Evolutionary conservation across 2,113 vertebrate genomes (phyloP).

Genomic region (Pelobates fuscus): DNA sequence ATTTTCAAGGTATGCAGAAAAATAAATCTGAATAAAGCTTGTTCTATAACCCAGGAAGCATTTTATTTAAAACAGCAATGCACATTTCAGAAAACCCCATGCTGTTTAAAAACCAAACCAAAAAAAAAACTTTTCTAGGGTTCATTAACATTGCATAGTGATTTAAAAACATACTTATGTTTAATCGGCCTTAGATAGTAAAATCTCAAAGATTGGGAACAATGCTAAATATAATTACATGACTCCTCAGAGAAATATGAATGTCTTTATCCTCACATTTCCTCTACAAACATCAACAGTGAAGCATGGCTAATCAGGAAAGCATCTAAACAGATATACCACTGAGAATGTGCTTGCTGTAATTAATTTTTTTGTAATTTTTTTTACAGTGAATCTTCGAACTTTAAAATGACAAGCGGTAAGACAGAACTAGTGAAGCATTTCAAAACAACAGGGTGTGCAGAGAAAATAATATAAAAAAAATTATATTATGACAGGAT

Average conservation of each 20-base stretch:
- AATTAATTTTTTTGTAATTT: slow-evolving; percentile 65
- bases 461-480: slow-evolving; percentile 23
- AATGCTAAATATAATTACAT: slow-evolving; percentile 42
- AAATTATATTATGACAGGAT: neutral
- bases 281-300: slow-evolving; percentile 56
- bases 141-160: neutral
- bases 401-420: slow-evolving; percentile 67
- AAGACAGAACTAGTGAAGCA: slow-evolving; percentile 60
- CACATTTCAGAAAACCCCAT: too few species aligned
- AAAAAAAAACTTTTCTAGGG: neutral
- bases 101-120: too few species aligned
- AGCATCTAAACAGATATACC: slow-evolving; percentile 55
- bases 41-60: too few species aligned
- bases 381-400: slow-evolving; percentile 67
- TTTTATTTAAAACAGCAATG: too few species aligned
- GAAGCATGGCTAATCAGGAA: slow-evolving; percentile 59
- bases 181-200: neutral
- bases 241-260: slow-evolving; percentile 41
- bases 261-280: slow-evolving; percentile 46
- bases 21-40: too few species aligned
- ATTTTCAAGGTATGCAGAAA: too few species aligned
- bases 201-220: slow-evolving; percentile 30
- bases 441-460: slow-evolving; percentile 33
- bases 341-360: slow-evolving; percentile 60
- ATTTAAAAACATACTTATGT: slow-evolving; percentile 12